A percentile compares a stretch with the other conserved stretches of the same genome.
Conservation (phyloP, 2,113 vertebrate species). For the Calypte anna region DNA sequence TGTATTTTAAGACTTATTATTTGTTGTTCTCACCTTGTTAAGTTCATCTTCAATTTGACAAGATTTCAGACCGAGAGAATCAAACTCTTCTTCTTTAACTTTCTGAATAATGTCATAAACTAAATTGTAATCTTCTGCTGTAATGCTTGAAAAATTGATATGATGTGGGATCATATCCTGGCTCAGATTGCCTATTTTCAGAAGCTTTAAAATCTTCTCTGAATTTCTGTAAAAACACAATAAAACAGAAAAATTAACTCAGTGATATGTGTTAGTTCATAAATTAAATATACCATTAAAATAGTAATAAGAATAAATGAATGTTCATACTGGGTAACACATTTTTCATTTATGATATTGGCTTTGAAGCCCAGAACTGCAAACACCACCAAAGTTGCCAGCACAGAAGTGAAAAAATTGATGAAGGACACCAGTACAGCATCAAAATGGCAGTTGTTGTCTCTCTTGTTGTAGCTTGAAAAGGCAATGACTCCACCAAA, state of each 20-base stretch:
- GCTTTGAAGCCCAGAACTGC: conserved; percentile 98
- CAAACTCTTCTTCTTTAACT: conserved; percentile 84
- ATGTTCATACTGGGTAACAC: conserved; percentile 82
- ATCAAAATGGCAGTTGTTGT: conserved; percentile 99
- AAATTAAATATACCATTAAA: conserved; percentile 31
- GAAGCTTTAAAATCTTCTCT: conserved; percentile 82
- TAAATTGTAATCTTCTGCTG: conserved; percentile 85
- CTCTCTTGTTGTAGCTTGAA: conserved; percentile 98
- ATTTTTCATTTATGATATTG: conserved; percentile 91
- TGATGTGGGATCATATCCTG: conserved; percentile 86
- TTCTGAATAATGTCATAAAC: conserved; percentile 84
- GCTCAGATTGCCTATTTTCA: conserved; percentile 83
- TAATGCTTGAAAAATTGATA: conserved; percentile 88
- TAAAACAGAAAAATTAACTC: background rate
- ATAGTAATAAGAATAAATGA: background rate
- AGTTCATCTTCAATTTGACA: conserved; percentile 92
- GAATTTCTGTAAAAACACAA: conserved; percentile 85
- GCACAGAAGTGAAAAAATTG: conserved; percentile 97
- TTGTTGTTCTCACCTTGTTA: conserved; percentile 83
- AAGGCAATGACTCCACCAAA: conserved; percentile 98
- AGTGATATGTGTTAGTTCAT: background rate
- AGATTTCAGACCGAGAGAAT: conserved; percentile 81
- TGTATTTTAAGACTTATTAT: background rate
- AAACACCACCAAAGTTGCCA: conserved; percentile 98
- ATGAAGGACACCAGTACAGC: conserved; percentile 96